phyloP scores from a whole-genome alignment of 2,888 invertebrate genomes.

The Habroteleia sp. region DNA sequence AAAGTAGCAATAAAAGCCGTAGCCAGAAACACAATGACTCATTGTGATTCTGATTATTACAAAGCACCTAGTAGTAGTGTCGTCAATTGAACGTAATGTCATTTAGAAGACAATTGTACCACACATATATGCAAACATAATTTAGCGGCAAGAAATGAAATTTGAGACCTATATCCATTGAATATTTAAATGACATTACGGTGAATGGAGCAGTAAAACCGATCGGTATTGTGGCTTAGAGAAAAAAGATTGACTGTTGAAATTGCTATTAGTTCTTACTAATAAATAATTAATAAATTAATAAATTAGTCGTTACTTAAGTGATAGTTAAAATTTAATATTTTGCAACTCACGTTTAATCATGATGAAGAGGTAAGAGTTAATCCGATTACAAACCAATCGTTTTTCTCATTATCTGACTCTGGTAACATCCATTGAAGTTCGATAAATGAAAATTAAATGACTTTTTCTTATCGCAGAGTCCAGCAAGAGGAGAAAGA shows the following conservation, averaged over 20 bases:
- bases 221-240: neutral
- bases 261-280: neutral
- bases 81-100: conserved; percentile 25
- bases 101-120: conserved; percentile 30
- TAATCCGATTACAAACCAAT: too few species aligned
- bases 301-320: too few species aligned
- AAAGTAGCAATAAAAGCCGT: conserved; percentile 30
- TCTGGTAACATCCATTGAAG: neutral
- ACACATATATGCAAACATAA: conserved; percentile 21
- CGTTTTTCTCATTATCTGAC: conserved; percentile 14
- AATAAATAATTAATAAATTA: too few species aligned
- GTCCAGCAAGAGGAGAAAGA: conserved; percentile 79
- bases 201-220: conserved; percentile 13
- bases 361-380: too few species aligned
- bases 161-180: conserved; percentile 6
- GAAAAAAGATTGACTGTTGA: neutral
- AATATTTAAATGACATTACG: conserved; percentile 33
- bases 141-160: conserved; percentile 15
- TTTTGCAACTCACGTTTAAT: too few species aligned
- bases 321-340: neutral
- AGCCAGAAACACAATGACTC: conserved; percentile 8
- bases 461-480: conserved; percentile 66
- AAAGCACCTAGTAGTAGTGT: conserved; percentile 27
- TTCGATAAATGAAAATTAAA: conserved; percentile 7
- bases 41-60: conserved; percentile 23